Base-by-base conservation (phyloP, 2,888 invertebrate species). In the Griposia aprilina region DNA sequence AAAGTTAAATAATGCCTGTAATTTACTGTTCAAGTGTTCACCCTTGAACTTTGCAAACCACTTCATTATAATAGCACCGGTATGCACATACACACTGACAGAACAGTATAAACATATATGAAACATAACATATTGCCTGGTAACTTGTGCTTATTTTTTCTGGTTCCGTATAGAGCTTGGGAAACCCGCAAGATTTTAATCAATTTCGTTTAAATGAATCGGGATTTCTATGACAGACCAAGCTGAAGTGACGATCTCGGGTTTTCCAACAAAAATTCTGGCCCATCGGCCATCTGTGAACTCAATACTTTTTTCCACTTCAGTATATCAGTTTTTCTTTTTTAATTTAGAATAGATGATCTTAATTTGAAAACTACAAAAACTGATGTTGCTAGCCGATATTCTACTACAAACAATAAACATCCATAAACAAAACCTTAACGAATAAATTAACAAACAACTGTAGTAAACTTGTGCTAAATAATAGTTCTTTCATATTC, bases 11-110 rank as follows among this genome's bases (percentile, higher is more conserved):
- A 76, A 59, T 78, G 23, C 30, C 73, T 41, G 41, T 83, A 85
- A 83, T 85, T 83, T 78, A 85, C 23, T 80, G 83, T 65, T 71
- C 60, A 82, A 75, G 75, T 67, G 68, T 63, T 76, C 76, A 80
- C 76, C 86, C 83, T 87, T 86, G 86, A 86, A 76, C 83, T 86
- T 81, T 87, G 62, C 20, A 57, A 75, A 67, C 66, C 68, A 76
- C 74, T 78, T 82, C 30, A 69, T 78, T 80, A 73, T 73, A 76
- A 72, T 66, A 45, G 57, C 41, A 50, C 67, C 3, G 36, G 66
- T 76, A 74, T 62, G 63, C 15, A 57, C 52, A 69, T 30, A 52
- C 3, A 17, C 20, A 60, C 65, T 68, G 74, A 62, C 59, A 76
- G 57, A 69, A 50, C 26, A 65, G 13, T 36, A 36, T 36, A n/a